phyloP scores from a whole-genome alignment of 2,113 vertebrate species.

The Neomonachus schauinslandi region DNA sequence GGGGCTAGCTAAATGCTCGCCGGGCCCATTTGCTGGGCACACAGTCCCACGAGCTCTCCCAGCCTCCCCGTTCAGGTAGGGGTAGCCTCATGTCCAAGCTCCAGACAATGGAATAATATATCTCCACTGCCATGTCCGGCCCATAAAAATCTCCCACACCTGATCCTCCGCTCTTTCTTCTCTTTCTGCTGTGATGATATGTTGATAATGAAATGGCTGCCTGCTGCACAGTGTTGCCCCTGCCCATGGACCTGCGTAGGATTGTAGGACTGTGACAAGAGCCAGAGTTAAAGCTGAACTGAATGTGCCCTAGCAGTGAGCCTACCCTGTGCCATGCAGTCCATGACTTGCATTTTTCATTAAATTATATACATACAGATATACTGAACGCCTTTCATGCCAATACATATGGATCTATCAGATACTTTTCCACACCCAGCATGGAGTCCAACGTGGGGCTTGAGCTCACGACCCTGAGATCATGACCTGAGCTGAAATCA shows the following conservation, averaged over 20 bases:
- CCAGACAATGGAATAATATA: not conserved
- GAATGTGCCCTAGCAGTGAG: too few species aligned
- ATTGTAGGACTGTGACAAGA: not conserved
- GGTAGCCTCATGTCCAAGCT: not conserved
- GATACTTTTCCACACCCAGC: not conserved
- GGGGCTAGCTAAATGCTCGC: not conserved
- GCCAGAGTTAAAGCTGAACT: not conserved
- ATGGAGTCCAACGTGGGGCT: not conserved
- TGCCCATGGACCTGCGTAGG: accelerated
- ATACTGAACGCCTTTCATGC: not conserved
- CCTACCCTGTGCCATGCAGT: too few species aligned
- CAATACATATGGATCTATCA: not conserved
- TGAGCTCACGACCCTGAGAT: not conserved
- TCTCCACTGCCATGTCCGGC: too few species aligned
- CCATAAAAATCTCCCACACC: not conserved
- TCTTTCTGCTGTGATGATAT: not conserved
- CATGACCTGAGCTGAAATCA: not conserved
- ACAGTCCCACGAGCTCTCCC: not conserved
- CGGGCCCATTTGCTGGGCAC: not conserved
- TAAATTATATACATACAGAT: not conserved
- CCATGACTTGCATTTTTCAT: not conserved
- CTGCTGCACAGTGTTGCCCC: too few species aligned
- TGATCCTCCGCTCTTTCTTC: not conserved
- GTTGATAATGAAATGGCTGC: too few species aligned
- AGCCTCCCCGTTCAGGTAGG: not conserved